phyloP scores from a whole-genome alignment of 2,113 vertebrate genomes.

The Synodontis membranacea region DNA sequence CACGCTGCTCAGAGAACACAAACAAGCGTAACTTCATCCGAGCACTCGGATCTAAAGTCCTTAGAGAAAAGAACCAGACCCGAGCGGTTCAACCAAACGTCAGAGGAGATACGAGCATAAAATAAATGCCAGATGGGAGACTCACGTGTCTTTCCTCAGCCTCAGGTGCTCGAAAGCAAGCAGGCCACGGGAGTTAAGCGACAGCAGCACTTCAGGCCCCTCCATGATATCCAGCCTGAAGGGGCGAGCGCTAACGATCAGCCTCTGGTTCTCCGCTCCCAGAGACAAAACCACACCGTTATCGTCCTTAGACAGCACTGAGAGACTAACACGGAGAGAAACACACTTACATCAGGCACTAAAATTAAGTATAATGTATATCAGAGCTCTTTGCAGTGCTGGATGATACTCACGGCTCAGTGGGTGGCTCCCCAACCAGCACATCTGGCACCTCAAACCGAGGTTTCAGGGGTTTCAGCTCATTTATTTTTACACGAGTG shows the following conservation, averaged over 20 bases:
- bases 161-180: constrained; percentile 86
- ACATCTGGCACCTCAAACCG: constrained; percentile 89
- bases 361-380: constrained; percentile 16
- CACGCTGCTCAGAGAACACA: neutral
- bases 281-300: constrained; percentile 83
- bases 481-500: constrained; percentile 86
- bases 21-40: neutral
- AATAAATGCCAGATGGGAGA: constrained; percentile 25
- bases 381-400: neutral
- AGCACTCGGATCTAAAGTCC: neutral
- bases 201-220: constrained; percentile 82
- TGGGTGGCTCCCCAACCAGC: constrained; percentile 80
- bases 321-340: constrained; percentile 70
- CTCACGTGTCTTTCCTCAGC: constrained; percentile 89
- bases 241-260: constrained; percentile 82
- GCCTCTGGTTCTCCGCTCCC: constrained; percentile 76
- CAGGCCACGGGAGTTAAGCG: constrained; percentile 88
- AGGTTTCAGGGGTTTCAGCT: constrained; percentile 82
- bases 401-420: constrained; percentile 75
- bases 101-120: constrained; percentile 7
- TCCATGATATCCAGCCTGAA: constrained; percentile 90
- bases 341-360: neutral
- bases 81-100: constrained; percentile 73
- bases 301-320: constrained; percentile 82
- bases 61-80: neutral